phyloP scores from a whole-genome alignment of 2,113 vertebrate genomes.

The Eurystomus gularis region DNA sequence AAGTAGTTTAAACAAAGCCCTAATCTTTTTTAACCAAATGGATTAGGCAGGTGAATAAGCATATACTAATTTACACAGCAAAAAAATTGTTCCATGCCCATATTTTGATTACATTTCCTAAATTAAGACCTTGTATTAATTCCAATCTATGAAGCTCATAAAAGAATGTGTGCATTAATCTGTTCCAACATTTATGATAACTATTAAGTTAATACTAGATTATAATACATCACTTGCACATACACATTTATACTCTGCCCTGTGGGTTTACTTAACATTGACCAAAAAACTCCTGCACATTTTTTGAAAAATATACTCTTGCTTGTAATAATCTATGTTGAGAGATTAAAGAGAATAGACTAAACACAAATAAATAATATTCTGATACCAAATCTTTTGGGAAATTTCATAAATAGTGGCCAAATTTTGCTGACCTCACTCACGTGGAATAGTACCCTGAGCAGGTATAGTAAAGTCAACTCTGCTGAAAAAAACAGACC shows the following conservation, averaged over 20 bases:
- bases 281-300: neutral
- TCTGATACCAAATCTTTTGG: neutral
- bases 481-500: neutral
- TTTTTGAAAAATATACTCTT: neutral
- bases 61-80: constrained; percentile 3
- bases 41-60: neutral
- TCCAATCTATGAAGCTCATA: constrained; percentile 30
- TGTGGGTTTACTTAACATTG: neutral
- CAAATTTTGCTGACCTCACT: neutral
- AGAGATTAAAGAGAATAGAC: neutral
- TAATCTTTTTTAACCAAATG: constrained; percentile 19
- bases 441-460: neutral
- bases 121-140: constrained; percentile 35
- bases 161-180: constrained; percentile 42
- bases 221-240: constrained; percentile 24
- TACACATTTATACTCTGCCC: neutral
- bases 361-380: neutral
- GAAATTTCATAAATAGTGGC: neutral
- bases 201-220: constrained; percentile 38
- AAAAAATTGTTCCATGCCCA: constrained; percentile 7
- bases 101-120: constrained; percentile 30
- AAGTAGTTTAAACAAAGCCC: constrained; percentile 8
- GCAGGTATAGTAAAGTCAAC: neutral
- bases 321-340: neutral
- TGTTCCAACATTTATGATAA: constrained; percentile 33